A percentile compares a stretch with the other conserved stretches of the same genome.
phyloP scores from a whole-genome alignment of 2,888 invertebrate species.

The Sylvicola fuscatus region DNA sequence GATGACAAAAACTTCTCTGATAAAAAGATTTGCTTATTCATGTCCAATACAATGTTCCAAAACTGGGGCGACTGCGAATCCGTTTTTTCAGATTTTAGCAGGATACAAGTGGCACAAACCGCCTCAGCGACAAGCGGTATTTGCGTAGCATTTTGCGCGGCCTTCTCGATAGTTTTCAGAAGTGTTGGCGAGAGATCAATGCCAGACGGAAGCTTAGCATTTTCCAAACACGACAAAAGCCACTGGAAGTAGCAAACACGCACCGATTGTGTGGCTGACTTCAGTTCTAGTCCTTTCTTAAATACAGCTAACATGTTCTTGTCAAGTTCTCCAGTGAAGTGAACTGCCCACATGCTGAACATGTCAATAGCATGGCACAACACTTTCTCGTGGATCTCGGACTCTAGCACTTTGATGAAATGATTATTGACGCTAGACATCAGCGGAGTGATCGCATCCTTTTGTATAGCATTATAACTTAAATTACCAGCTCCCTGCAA shows the following conservation, averaged over 20 bases:
- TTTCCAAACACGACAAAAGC: constrained; percentile 42
- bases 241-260: constrained; percentile 61
- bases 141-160: constrained; percentile 52
- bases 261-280: constrained; percentile 56
- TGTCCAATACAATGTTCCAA: constrained; percentile 51
- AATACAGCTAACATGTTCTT: constrained; percentile 41
- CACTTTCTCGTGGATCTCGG: constrained; percentile 85
- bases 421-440: constrained; percentile 40
- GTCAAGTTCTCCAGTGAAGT: constrained; percentile 42
- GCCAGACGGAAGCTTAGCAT: constrained; percentile 25
- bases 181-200: constrained; percentile 38
- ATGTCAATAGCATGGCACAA: constrained; percentile 60
- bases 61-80: constrained; percentile 30
- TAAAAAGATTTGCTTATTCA: constrained; percentile 59
- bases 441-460: constrained; percentile 32
- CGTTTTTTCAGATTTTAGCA: constrained; percentile 34
- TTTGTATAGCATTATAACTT: constrained; percentile 43
- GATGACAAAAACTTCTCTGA: constrained; percentile 60
- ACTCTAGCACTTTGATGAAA: constrained; percentile 58
- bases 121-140: constrained; percentile 49
- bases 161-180: constrained; percentile 50
- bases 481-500: constrained; percentile 48
- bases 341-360: constrained; percentile 57
- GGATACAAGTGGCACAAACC: constrained; percentile 41
- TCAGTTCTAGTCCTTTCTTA: constrained; percentile 51